phyloP scores from a whole-genome alignment of 2,888 invertebrate species.

The Cantharis lateralis region DNA sequence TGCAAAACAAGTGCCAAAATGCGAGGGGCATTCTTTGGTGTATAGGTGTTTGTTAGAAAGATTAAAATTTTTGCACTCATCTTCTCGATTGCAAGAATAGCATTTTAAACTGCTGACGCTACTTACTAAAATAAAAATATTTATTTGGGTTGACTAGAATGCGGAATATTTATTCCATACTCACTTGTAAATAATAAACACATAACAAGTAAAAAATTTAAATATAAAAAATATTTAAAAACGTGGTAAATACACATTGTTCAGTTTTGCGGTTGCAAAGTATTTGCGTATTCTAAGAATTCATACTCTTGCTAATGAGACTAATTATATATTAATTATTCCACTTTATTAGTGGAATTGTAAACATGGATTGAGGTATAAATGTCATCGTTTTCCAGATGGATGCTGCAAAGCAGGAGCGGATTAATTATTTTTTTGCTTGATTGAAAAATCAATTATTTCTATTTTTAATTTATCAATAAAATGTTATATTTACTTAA shows the following conservation, averaged over 20 bases:
- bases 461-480: not conserved
- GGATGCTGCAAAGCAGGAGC: not conserved
- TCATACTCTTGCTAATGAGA: not conserved
- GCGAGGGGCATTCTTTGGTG: conserved; percentile 25
- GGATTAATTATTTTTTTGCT: not conserved
- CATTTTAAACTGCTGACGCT: conserved; percentile 15
- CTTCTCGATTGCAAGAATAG: conserved; percentile 21
- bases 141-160: not conserved
- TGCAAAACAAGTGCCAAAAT: conserved; percentile 24
- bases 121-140: conserved; percentile 11
- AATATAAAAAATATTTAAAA: not conserved
- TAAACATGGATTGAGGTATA: not conserved
- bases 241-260: not conserved
- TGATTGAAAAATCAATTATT: not conserved
- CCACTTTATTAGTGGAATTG: not conserved
- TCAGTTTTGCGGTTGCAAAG: not conserved
- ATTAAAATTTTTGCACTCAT: conserved; percentile 28
- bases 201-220: not conserved
- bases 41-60: conserved; percentile 22
- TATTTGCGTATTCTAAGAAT: not conserved
- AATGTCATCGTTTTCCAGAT: not conserved
- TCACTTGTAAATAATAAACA: not conserved
- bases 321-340: not conserved
- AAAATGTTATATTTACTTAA: not conserved
- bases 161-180: not conserved